Evolutionary conservation across 2,888 invertebrate species (phyloP).

Genomic region (Anthophora plumipes): DNA sequence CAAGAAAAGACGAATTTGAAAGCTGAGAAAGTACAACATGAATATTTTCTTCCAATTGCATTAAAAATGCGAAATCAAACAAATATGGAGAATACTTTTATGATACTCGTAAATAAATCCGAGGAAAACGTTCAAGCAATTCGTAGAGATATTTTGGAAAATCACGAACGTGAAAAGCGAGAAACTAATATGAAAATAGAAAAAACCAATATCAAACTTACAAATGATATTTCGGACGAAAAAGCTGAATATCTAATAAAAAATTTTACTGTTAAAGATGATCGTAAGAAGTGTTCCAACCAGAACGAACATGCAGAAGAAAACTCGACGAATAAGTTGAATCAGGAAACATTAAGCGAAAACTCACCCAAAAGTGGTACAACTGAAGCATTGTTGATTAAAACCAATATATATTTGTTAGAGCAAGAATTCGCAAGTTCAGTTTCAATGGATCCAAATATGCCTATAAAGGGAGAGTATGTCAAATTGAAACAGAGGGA

Average conservation of each 20-base stretch:
- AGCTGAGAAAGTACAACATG: constrained; percentile 65
- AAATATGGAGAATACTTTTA: constrained; percentile 54
- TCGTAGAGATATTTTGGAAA: constrained; percentile 76
- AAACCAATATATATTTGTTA: constrained; percentile 75
- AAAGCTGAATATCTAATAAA: constrained; percentile 37
- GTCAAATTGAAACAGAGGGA: constrained; percentile 77
- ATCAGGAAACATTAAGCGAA: constrained; percentile 5
- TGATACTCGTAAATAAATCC: constrained; percentile 38
- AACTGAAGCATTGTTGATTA: constrained; percentile 56
- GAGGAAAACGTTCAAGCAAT: constrained; percentile 59
- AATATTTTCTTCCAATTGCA: constrained; percentile 77
- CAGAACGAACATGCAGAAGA: constrained; percentile 17
- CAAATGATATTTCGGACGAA: constrained; percentile 20
- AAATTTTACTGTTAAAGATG: constrained; percentile 20
- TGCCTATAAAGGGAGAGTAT: constrained; percentile 64
- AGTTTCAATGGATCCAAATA: constrained; percentile 66
- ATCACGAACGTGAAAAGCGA: constrained; percentile 78
- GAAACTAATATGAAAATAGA: constrained; percentile 46
- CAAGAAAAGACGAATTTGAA: constrained; percentile 62
- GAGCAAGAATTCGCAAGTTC: constrained; percentile 73
- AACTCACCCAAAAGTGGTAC: constrained; percentile 12
- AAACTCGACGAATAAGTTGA: constrained; percentile 3
- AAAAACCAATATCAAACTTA: constrained; percentile 40
- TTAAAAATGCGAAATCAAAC: constrained; percentile 78
- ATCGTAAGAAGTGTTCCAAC: constrained; percentile 39